A percentile compares a stretch with the other conserved stretches of the same genome.
Conservation (phyloP, 2,888 invertebrate genomes). For the Seira ritae region DNA sequence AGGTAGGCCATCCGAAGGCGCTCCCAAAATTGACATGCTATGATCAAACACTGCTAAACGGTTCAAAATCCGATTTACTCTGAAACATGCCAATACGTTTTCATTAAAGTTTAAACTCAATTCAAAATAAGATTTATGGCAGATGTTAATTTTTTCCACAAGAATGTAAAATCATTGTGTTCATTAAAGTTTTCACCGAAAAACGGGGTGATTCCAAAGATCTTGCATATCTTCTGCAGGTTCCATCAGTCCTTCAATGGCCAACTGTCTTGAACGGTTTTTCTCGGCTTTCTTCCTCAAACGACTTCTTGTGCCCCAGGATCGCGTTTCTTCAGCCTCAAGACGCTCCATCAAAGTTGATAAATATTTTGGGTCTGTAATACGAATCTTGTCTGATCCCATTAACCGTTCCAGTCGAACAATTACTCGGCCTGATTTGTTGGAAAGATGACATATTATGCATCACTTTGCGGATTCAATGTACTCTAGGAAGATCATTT, state of each 20-base stretch:
- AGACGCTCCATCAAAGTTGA: slow-evolving; percentile 81
- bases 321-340: slow-evolving; percentile 81
- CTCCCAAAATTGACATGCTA: slow-evolving; percentile 24
- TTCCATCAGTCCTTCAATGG: slow-evolving; percentile 71
- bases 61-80: slow-evolving; percentile 70
- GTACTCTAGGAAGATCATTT: neutral
- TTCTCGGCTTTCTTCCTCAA: slow-evolving; percentile 79
- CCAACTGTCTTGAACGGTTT: slow-evolving; percentile 68
- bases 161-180: too few species aligned
- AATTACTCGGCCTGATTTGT: slow-evolving; percentile 64
- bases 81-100: too few species aligned
- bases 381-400: slow-evolving; percentile 82
- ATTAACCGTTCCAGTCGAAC: slow-evolving; percentile 82
- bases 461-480: neutral
- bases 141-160: neutral
- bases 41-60: slow-evolving; percentile 59
- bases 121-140: neutral
- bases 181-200: slow-evolving; percentile 57
- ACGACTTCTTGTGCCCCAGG: slow-evolving; percentile 81
- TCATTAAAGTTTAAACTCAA: neutral
- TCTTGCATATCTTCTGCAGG: slow-evolving; percentile 70
- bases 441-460: neutral
- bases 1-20: slow-evolving; percentile 30
- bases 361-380: slow-evolving; percentile 84
- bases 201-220: slow-evolving; percentile 71